phyloP scores from a whole-genome alignment of 2,113 vertebrate genomes.

The Elanus axillaris region DNA sequence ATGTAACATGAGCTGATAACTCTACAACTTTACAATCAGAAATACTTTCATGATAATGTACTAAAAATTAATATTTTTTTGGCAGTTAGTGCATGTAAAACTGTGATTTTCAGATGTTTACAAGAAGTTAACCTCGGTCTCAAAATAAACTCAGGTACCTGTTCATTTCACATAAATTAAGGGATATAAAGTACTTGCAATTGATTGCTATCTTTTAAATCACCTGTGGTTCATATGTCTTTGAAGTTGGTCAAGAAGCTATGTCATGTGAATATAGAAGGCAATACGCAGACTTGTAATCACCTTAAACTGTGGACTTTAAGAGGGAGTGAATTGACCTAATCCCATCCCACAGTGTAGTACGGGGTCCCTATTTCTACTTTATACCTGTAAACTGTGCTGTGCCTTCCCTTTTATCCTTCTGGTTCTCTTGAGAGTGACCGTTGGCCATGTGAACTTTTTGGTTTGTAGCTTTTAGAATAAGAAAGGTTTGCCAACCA shows the following conservation, averaged over 20 bases:
- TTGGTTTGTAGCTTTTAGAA: not conserved
- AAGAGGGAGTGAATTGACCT: not conserved
- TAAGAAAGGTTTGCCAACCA: not conserved
- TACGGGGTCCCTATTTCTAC: not conserved
- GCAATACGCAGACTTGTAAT: not conserved
- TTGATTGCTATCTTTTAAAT: not conserved
- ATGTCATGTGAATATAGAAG: fast-evolving
- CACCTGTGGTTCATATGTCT: not conserved
- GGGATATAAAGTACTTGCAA: not conserved
- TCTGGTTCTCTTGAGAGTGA: not conserved
- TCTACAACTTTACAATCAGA: not conserved
- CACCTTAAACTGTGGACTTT: not conserved
- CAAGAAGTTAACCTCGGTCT: not conserved
- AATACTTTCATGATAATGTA: not conserved
- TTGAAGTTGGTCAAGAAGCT: not conserved
- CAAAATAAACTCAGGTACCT: not conserved
- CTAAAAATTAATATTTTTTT: not conserved
- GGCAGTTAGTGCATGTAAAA: not conserved
- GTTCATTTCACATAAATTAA: not conserved
- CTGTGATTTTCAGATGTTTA: not conserved
- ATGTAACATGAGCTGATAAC: not conserved
- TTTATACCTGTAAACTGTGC: not conserved
- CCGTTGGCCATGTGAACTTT: not conserved
- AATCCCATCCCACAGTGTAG: not conserved
- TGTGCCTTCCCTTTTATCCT: not conserved